Evolutionary conservation across 2,888 invertebrate genomes (phyloP).

Genomic region (Scrobipalpa costella): DNA sequence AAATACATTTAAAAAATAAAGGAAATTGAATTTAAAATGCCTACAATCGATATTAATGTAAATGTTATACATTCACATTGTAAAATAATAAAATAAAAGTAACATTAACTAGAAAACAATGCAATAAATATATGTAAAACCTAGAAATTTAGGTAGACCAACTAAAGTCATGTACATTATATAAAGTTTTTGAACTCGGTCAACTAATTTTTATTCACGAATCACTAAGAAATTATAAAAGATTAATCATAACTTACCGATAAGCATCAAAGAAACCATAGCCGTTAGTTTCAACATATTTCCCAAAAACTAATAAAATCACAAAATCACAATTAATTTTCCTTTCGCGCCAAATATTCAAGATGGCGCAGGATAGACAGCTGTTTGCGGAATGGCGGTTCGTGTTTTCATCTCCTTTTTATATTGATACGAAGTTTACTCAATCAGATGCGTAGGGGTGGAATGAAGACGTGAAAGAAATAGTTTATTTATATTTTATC

Average conservation of each 20-base stretch:
- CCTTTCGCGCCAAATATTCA: slow-evolving; percentile 35
- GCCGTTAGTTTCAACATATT: slow-evolving; percentile 67
- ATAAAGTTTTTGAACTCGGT: neutral
- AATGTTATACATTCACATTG: too few species aligned
- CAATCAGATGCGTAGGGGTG: neutral
- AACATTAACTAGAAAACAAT: too few species aligned
- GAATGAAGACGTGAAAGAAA: neutral
- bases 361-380: slow-evolving; percentile 48
- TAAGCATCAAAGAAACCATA: slow-evolving; percentile 63
- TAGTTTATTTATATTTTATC: neutral
- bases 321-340: slow-evolving; percentile 11
- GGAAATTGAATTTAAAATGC: too few species aligned
- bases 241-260: slow-evolving; percentile 58
- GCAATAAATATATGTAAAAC: too few species aligned
- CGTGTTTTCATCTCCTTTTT: slow-evolving; percentile 47
- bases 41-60: too few species aligned
- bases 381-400: slow-evolving; percentile 46
- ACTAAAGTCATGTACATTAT: neutral
- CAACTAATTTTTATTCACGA: neutral
- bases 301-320: slow-evolving; percentile 21
- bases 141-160: neutral
- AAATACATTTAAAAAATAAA: too few species aligned
- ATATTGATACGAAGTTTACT: slow-evolving; percentile 57
- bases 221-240: neutral
- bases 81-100: too few species aligned